A percentile compares a stretch with the other conserved stretches of the same genome.
Evolutionary conservation across 35 echinoderm and acorn worm species (phyloP).

Genomic region (Lytechinus pictus): DNA sequence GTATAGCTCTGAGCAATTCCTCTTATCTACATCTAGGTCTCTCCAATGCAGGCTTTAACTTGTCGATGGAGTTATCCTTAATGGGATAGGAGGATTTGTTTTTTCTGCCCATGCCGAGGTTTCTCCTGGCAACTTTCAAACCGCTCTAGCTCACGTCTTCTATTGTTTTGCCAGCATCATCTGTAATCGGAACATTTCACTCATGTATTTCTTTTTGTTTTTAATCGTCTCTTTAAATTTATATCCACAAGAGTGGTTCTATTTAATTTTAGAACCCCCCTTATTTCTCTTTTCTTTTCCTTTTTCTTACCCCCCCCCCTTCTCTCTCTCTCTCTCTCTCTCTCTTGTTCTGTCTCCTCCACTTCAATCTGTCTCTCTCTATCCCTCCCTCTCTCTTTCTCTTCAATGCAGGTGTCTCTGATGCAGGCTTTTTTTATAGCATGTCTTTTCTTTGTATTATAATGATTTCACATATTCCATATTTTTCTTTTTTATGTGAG

Average conservation of each 20-base stretch:
- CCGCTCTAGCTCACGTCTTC: neutral
- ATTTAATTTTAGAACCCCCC: neutral
- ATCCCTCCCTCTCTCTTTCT: neutral
- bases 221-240: neutral
- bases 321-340: neutral
- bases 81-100: neutral
- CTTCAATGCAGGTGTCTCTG: neutral
- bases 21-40: neutral
- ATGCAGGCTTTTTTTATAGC: too few relatives aligned
- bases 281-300: neutral
- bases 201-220: neutral
- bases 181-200: neutral
- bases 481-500: too few relatives aligned
- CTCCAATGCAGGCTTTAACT: neutral
- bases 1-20: neutral
- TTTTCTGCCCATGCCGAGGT: neutral
- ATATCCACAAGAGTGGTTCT: neutral
- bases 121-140: neutral
- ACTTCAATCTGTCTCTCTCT: neutral
- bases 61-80: slow-evolving; percentile 3
- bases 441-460: too few relatives aligned
- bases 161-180: neutral
- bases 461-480: too few relatives aligned
- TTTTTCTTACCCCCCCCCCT: neutral
- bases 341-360: neutral